Conservation (phyloP, 2,888 invertebrate genomes). For the Drosophila vallismaia region DNA sequence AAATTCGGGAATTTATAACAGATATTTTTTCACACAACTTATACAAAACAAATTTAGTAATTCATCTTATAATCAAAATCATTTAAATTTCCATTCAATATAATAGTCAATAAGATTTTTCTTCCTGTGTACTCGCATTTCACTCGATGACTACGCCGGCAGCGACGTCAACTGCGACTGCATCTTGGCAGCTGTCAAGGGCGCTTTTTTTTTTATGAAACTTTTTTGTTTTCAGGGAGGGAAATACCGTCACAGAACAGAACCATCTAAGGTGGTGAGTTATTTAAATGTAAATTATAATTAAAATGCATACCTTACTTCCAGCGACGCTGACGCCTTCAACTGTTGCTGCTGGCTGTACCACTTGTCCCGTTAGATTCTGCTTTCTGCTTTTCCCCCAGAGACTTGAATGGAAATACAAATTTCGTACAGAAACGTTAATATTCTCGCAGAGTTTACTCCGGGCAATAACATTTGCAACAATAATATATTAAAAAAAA, state of each 20-base stretch:
- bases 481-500: slow-evolving; percentile 16
- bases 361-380: slow-evolving; percentile 11
- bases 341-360: slow-evolving; percentile 59
- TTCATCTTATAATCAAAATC: too few species aligned
- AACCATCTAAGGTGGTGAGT: neutral
- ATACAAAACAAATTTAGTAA: slow-evolving; percentile 1
- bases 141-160: slow-evolving; percentile 4
- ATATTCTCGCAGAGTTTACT: neutral
- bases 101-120: neutral
- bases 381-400: neutral
- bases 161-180: slow-evolving; percentile 12
- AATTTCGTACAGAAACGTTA: slow-evolving; percentile 16
- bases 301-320: slow-evolving; percentile 22
- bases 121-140: slow-evolving; percentile 5
- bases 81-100: slow-evolving; percentile 1
- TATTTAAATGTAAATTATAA: neutral
- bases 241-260: slow-evolving; percentile 49
- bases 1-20: slow-evolving; percentile 35
- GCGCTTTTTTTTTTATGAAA: slow-evolving; percentile 50
- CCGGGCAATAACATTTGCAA: slow-evolving; percentile 13
- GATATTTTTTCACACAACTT: too few species aligned
- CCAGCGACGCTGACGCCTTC: slow-evolving; percentile 52
- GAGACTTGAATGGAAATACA: slow-evolving; percentile 6
- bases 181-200: slow-evolving; percentile 58
- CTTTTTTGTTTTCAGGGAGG: slow-evolving; percentile 10